Evolutionary conservation across 2,888 invertebrate genomes (phyloP).

Genomic region (Anagyrus pseudococci): DNA sequence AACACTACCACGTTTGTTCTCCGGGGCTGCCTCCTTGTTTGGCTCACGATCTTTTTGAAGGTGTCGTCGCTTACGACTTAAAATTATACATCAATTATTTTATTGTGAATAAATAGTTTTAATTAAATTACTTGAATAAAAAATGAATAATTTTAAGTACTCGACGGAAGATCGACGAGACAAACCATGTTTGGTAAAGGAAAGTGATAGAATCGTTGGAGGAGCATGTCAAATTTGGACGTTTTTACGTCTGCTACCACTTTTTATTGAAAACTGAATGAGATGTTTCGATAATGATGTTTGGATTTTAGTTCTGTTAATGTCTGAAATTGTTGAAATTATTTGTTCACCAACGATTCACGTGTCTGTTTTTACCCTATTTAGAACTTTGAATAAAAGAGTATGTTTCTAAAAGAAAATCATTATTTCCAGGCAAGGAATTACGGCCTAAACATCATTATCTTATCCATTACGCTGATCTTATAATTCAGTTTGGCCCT

Average conservation of each 20-base stretch:
- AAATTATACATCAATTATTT: constrained; percentile 21
- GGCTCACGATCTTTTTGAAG: constrained; percentile 39
- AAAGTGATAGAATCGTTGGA: constrained; percentile 28
- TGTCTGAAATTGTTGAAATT: background rate
- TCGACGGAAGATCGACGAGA: constrained; percentile 34
- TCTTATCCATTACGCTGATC: background rate
- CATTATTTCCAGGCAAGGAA: background rate
- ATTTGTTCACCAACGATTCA: background rate
- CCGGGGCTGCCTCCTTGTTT: constrained; percentile 41
- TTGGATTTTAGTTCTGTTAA: background rate
- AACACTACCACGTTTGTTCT: constrained; percentile 34
- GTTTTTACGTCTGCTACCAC: constrained; percentile 15
- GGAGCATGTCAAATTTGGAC: constrained; percentile 38
- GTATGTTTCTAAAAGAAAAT: background rate
- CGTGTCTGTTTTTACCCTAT: background rate
- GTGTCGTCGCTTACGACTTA: constrained; percentile 28
- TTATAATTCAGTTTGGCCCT: background rate
- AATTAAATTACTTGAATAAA: constrained; percentile 23
- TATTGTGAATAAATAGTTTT: constrained; percentile 37
- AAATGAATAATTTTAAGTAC: constrained; percentile 30
- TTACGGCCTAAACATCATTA: background rate
- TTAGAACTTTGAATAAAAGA: background rate
- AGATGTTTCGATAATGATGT: too few species aligned
- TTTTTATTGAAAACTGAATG: too few species aligned
- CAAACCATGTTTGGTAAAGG: constrained; percentile 29